Evolutionary conservation across 1,140 invertebrate genomes (phyloP).

Genomic region (Pteromalus puparum): DNA sequence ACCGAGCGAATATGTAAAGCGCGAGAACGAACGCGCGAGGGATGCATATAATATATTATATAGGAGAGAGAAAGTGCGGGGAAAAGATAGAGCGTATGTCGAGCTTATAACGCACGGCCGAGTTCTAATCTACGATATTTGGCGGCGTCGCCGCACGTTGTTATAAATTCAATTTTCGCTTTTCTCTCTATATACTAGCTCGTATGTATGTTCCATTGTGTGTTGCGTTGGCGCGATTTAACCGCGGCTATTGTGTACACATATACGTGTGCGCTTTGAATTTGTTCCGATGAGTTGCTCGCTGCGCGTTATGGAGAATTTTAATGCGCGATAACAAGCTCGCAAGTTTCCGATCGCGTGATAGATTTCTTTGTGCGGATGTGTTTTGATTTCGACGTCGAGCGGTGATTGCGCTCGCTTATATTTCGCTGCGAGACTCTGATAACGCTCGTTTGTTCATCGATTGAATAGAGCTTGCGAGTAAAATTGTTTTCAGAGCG

Average conservation of each 20-base stretch:
- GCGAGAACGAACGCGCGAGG: not conserved
- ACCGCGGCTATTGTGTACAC: not conserved
- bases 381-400: not conserved
- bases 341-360: not conserved
- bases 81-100: constrained; percentile 28
- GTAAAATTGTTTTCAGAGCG: not conserved
- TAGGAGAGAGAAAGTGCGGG: not conserved
- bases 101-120: not conserved
- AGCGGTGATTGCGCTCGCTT: too few relatives aligned
- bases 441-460: not conserved
- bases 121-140: constrained; percentile 44
- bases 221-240: not conserved
- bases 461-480: not conserved
- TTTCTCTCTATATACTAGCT: not conserved
- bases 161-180: constrained; percentile 41
- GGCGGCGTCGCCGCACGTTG: not conserved
- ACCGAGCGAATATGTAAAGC: constrained; percentile 22
- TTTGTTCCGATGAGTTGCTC: constrained; percentile 20
- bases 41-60: not conserved
- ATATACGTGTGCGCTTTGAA: not conserved
- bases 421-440: not conserved
- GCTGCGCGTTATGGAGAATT: not conserved
- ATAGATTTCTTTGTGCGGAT: not conserved
- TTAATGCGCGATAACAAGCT: constrained; percentile 9
- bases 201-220: not conserved